Evolutionary conservation across 1,140 invertebrate species (phyloP), one percentile per base, ranked within the genome.

Genomic region (Drosophila funebris): DNA sequence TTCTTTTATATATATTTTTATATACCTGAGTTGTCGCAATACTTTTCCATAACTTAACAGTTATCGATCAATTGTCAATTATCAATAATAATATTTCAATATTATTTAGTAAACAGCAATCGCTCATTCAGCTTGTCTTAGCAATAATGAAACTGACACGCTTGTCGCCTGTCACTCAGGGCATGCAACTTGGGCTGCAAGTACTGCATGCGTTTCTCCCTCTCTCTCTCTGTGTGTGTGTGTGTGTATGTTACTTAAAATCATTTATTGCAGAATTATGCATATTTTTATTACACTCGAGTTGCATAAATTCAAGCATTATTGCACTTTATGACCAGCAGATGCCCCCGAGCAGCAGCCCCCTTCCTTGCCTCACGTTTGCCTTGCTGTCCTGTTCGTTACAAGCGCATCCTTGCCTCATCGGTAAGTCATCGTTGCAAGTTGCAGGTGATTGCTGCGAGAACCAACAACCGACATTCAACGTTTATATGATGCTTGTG

Each of bases 221-320:
- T 39, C 1, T 39, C 53, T 62, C 31, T 39, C 1, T 63, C 46
- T 39, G 58, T 62, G 37, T 39, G 3, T 63, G 24, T 54, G 44
- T 41, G 64, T 66, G 36, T 74, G 56, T 77, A 20, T 74, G 72
- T 82, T 87, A 70, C 78, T 88, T 79, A 88, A 88, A 78, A 88
- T 87, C 83, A 83, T 87, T 88, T 87, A 87, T 88, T 70, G 83
- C 78, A 64, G 78, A 88, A 87, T 83, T 87, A 87, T 87, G 83
- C 83, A 87, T 87, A 87, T 88, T 87, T 87, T 87, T 87, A 88
- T 87, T 87, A 79, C 83, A 70, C 83, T 88, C 68, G 72, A 83
- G 83, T 82, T 83, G 83, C 83, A 87, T 87, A 88, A 87, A 87
- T 88, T 88, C 78, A 79, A 44, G 81, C 83, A 88, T 87, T 87